These are phyloP conservation scores for Catostylus mosaicus DNA, from an alignment of 30 jellyfish, hydroid and myxozoan genomes.

Conservation along the genomic window DNA sequence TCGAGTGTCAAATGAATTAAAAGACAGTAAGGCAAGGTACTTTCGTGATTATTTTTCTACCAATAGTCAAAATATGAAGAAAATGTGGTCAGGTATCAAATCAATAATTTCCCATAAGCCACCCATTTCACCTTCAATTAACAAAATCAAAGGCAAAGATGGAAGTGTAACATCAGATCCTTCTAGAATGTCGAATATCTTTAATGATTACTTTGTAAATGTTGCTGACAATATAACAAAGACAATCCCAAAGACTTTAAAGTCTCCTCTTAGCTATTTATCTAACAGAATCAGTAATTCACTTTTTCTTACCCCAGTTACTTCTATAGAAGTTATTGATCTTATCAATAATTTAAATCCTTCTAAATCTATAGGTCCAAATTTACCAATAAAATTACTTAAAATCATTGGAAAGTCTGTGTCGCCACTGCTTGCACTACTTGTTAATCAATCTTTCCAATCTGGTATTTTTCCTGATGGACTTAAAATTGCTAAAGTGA, in stretches of 20 bases:
- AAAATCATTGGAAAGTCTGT: constrained; percentile 32
- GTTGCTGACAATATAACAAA: constrained; percentile 50
- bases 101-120: constrained; percentile 39
- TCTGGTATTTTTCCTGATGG: too few species aligned
- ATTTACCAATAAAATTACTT: constrained; percentile 50
- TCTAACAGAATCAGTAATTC: constrained; percentile 29
- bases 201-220: too few species aligned
- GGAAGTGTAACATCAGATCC: constrained; percentile 65
- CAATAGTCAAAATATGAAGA: constrained; percentile 47
- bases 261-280: constrained; percentile 32
- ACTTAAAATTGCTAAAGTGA: constrained; percentile 34
- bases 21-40: constrained; percentile 39
- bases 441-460: too few species aligned
- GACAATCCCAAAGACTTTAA: constrained; percentile 37
- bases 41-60: constrained; percentile 42
- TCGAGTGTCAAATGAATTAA: constrained; percentile 38
- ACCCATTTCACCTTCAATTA: constrained; percentile 40
- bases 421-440: constrained; percentile 44
- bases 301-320: constrained; percentile 45
- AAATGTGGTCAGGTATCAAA: too few species aligned
- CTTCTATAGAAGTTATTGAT: constrained; percentile 49
- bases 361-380: constrained; percentile 55
- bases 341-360: constrained; percentile 31
- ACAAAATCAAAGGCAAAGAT: constrained; percentile 55
- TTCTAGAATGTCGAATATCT: constrained; percentile 21